Conservation (phyloP, 2,888 invertebrate genomes). For the Tineola bisselliella region DNA sequence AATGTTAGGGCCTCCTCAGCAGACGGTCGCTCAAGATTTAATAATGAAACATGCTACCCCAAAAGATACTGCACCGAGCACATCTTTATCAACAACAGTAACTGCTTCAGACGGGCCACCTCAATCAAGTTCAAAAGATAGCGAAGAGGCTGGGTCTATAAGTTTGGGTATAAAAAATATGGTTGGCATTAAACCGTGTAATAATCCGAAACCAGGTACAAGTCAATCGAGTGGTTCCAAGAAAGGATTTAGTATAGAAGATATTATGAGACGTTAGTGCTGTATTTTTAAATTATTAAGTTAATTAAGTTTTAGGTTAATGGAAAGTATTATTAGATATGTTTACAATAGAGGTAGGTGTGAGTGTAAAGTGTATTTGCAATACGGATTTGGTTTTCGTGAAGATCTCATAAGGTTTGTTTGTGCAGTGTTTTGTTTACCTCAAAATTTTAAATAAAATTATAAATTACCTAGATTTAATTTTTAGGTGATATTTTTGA, state of each 20-base stretch:
- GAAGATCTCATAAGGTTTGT: conserved; percentile 67
- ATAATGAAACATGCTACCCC: conserved; percentile 64
- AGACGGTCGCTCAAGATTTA: conserved; percentile 62
- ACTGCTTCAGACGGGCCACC: conserved; percentile 36
- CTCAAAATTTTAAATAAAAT: conserved; percentile 61
- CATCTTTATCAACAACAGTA: conserved; percentile 43
- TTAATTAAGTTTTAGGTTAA: not conserved
- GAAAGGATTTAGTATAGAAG: conserved; percentile 90
- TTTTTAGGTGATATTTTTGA: conserved; percentile 35
- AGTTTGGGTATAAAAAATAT: conserved; percentile 61
- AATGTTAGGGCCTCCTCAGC: conserved; percentile 49
- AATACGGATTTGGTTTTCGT: conserved; percentile 65
- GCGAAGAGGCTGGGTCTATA: conserved; percentile 43
- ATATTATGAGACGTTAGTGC: conserved; percentile 85
- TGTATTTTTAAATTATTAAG: not conserved
- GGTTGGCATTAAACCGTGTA: conserved; percentile 57
- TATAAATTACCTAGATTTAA: conserved; percentile 20
- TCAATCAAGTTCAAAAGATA: conserved; percentile 31
- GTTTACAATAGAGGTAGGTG: conserved; percentile 45
- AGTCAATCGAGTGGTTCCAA: conserved; percentile 73
- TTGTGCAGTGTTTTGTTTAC: conserved; percentile 68
- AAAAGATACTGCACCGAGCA: conserved; percentile 47
- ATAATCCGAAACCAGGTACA: conserved; percentile 60
- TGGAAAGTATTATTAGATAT: conserved; percentile 7
- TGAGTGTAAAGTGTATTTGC: conserved; percentile 38